A percentile compares a stretch with the other conserved stretches of the same genome.
Conservation (phyloP, 2,888 invertebrate species). For the Mycalesis mineus region DNA sequence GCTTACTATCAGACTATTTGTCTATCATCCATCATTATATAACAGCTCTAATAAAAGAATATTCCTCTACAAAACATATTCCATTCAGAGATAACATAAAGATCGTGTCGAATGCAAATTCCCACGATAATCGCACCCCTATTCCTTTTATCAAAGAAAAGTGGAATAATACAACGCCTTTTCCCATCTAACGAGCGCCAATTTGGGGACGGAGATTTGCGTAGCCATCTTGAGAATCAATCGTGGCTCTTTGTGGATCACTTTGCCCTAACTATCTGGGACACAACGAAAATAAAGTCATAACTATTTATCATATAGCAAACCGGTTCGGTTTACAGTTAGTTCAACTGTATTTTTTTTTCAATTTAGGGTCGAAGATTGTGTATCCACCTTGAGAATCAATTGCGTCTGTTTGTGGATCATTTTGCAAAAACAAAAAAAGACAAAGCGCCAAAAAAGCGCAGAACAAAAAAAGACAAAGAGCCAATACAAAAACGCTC, state of each 20-base stretch:
- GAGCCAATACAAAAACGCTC: too few species aligned
- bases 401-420: too few species aligned
- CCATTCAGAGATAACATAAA: slow-evolving; percentile 2
- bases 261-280: slow-evolving; percentile 17
- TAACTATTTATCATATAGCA: too few species aligned
- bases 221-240: slow-evolving; percentile 27
- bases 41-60: background rate
- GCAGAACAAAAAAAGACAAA: too few species aligned
- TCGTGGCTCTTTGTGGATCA: slow-evolving; percentile 27
- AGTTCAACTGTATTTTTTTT: too few species aligned
- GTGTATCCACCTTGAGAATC: too few species aligned
- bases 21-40: too few species aligned
- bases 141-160: slow-evolving; percentile 19
- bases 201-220: slow-evolving; percentile 26
- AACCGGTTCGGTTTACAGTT: too few species aligned
- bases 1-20: too few species aligned
- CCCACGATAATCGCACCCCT: slow-evolving; percentile 20
- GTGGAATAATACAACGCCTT: slow-evolving; percentile 23
- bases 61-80: background rate
- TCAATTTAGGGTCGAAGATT: too few species aligned
- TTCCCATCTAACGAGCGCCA: slow-evolving; percentile 26
- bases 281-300: background rate
- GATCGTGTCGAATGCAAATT: slow-evolving; percentile 21
- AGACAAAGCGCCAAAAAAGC: too few species aligned
- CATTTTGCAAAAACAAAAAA: too few species aligned